phyloP scores from a whole-genome alignment of 30 jellyfish, hydroid and myxozoan species.

The Hydractinia symbiolongicarpus region DNA sequence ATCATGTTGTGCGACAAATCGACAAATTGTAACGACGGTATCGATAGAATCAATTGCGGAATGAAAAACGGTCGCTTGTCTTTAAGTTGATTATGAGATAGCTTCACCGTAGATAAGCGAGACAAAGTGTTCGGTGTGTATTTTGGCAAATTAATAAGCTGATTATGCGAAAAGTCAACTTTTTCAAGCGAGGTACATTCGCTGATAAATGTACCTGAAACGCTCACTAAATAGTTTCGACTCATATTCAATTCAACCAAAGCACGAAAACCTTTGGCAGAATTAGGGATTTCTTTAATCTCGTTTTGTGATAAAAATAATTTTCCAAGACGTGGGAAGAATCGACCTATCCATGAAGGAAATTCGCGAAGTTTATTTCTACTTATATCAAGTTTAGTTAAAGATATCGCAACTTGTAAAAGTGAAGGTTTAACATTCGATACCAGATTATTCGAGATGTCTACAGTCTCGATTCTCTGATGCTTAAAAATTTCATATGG shows the following conservation, averaged over 20 bases:
- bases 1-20: constrained; percentile 72
- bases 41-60: constrained; percentile 53
- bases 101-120: constrained; percentile 43
- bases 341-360: constrained; percentile 48
- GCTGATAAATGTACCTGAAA: constrained; percentile 50
- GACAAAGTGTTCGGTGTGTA: constrained; percentile 31
- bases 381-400: constrained; percentile 46
- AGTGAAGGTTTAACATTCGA: constrained; percentile 6
- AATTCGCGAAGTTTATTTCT: constrained; percentile 41
- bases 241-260: constrained; percentile 45
- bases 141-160: constrained; percentile 49
- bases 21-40: constrained; percentile 41
- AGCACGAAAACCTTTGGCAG: constrained; percentile 36
- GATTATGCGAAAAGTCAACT: constrained; percentile 61
- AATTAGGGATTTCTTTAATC: constrained; percentile 38
- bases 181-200: constrained; percentile 45
- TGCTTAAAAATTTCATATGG: constrained; percentile 62
- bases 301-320: constrained; percentile 42
- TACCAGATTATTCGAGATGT: constrained; percentile 47
- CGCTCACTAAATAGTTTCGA: constrained; percentile 32
- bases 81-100: constrained; percentile 56
- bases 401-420: constrained; percentile 27
- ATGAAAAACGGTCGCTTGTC: constrained; percentile 67
- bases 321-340: constrained; percentile 57
- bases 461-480: constrained; percentile 37